Conservation (phyloP, 1,140 invertebrate species). For the Agrypnia vestita region DNA sequence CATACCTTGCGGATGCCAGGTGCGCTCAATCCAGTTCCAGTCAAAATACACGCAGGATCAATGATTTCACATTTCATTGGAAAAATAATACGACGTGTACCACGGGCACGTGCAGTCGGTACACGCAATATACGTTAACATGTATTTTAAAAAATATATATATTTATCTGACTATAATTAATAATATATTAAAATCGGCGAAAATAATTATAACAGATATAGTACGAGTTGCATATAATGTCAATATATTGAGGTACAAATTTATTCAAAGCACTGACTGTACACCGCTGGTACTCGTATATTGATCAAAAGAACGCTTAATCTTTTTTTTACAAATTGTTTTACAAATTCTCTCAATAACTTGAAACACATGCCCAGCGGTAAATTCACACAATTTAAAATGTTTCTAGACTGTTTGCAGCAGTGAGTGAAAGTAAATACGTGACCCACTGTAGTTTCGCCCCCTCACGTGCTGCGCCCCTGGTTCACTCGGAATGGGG, state of each 20-base stretch:
- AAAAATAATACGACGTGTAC: neutral
- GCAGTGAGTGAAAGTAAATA: conserved; percentile 52
- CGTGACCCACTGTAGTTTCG: conserved; percentile 39
- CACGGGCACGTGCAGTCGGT: no score
- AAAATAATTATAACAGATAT: neutral
- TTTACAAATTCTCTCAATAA: neutral
- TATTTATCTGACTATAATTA: neutral
- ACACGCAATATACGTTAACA: no score
- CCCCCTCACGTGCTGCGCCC: conserved; percentile 28
- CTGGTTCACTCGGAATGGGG: conserved; percentile 33
- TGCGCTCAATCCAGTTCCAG: conserved; percentile 33
- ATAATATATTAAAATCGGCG: neutral
- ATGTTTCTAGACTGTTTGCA: conserved; percentile 28
- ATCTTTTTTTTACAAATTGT: no score
- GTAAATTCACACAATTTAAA: conserved; percentile 31
- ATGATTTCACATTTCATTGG: neutral
- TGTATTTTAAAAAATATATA: no score
- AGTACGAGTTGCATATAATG: no score
- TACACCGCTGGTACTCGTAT: no score
- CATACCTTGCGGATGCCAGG: conserved; percentile 55
- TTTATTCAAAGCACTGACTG: no score
- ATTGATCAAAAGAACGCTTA: no score
- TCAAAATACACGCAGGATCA: neutral
- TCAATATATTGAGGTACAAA: no score
- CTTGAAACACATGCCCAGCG: neutral